These are phyloP conservation scores for Apistogramma diplotaenia DNA, from an alignment of 2,113 vertebrate genomes.

Conservation along the genomic window DNA sequence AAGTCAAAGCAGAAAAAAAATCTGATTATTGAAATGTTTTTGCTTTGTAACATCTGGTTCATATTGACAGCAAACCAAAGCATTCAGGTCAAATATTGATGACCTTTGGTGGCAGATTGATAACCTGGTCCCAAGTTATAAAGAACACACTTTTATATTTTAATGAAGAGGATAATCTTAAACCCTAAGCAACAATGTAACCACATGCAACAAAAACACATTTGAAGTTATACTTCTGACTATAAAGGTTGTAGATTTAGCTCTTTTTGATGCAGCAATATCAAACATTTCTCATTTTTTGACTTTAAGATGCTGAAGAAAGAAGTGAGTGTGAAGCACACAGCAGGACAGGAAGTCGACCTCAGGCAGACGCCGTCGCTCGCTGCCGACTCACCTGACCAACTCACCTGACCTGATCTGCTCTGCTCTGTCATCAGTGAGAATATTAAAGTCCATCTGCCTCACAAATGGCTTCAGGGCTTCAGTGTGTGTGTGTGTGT, in stretches of 20 bases:
- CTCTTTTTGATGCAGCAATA: background rate
- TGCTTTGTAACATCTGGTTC: background rate
- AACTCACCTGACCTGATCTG: too few relatives aligned
- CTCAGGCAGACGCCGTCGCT: background rate
- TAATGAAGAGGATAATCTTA: background rate
- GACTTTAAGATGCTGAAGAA: background rate
- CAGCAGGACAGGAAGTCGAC: background rate
- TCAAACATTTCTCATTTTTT: background rate
- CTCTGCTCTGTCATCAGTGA: background rate
- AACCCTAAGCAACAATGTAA: background rate
- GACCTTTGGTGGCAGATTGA: background rate
- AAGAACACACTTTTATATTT: background rate
- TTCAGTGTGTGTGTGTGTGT: background rate
- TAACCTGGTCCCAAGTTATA: background rate
- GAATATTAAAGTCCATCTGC: background rate
- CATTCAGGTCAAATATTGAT: background rate
- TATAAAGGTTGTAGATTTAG: background rate
- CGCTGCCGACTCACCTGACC: background rate
- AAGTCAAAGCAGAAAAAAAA: conserved; percentile 69
- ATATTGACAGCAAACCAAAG: background rate
- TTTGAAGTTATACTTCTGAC: background rate
- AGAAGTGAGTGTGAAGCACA: background rate
- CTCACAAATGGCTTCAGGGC: background rate
- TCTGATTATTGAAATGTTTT: background rate
- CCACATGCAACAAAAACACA: background rate